Base-by-base conservation (phyloP, 2,888 invertebrate species). In the Epiblema foenella region DNA sequence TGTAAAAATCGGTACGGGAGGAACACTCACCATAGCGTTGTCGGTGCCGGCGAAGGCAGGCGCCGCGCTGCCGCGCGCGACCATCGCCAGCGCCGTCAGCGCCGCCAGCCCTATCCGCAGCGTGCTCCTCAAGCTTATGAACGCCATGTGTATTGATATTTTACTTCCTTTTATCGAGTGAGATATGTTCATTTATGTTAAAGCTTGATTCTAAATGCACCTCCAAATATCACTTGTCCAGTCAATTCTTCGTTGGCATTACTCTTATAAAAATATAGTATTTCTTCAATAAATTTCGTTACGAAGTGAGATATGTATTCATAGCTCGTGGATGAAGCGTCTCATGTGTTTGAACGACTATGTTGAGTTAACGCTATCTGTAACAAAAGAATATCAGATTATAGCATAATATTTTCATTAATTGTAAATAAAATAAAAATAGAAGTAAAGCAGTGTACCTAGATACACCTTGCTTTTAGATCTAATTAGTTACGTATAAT, bases 21-120 rank as follows among this genome's bases (percentile, higher is more conserved):
- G 64, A 60, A 49, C 58, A 87, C 93, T 90, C 78, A 93, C 93
- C 91, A 91, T 93, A 33, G 93, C 93, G 74, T 87, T 91, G 75
- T 91, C 90, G 17, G 93, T 87, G 68, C 82, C 84, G 11, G 89
- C 91, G 78, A 90, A 89, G 76, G 90, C 77, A 15, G 93, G 93
- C 52, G 93, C 93, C 15, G 92, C 93, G 74, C 90, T 88, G 73
- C 87, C 87, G 76, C 86, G 86, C 60, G 87, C 86, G 18, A 91
- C 80, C 74, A 89, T 84, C 60, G 89, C 85, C 76, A 91, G 77
- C 88, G 88, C 88, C 63, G 88, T 70, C 82, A 52, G n/a, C 52
- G n/a, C 11, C 64, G 24, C 39, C 64, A 64, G 20, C 1, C n/a
- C 52, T 54, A 90, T 83, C 83, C 90, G 86, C 80, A 91, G 78